Base-by-base conservation (phyloP, 2,113 vertebrate genomes). In the Nycticebus coucang region DNA sequence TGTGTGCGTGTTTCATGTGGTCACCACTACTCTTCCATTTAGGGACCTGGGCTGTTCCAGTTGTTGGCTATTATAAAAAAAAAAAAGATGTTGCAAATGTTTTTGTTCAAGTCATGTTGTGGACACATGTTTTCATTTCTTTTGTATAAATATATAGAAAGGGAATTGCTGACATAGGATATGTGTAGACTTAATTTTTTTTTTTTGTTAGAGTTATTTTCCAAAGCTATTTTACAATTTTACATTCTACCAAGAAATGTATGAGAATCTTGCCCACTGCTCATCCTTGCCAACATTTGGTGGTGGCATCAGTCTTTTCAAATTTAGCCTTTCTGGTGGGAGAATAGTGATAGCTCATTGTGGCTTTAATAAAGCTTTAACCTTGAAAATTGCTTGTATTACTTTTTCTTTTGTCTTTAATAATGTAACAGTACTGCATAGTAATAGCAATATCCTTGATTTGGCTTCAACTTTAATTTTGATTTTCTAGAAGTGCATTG, bases 161-260 rank as follows among this genome's bases (percentile, higher is more conserved):
- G 91, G 33, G 59, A 89, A 87, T 78, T n/a, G 15, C 17, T 81
- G 59, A 18, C 11, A 84, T 3, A 62, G 35, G 90, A 9, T 85
- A 21, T 64, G 7, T 75, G 3, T 30, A 69, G 81, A 62, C 50
- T 74, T 95, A 66, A 79, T 82, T 86, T 91, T 95, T 87, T 83
- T 50, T 50, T 75, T 77, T 77, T 19, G 17, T 69, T 33, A 53
- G 19, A 35, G 1, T 33, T 81, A 78, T 64, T 57, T 71, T 33
- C 55, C n/a, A 28, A 93, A 88, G 7, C 68, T 60, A 74, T 95
- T 91, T 95, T 92, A 81, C 45, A 17, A 62, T 80, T 93, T 95
- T 93, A 82, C 0, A 55, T 9, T 26, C 9, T 10, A 69, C 55
- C 13, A 57, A 8, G 28, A 74, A 64, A n/a, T 10, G 0, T 35